Evolutionary conservation across 2,113 vertebrate species (phyloP), one percentile per base, ranked within the genome.

Genomic region (Callorhinus ursinus): DNA sequence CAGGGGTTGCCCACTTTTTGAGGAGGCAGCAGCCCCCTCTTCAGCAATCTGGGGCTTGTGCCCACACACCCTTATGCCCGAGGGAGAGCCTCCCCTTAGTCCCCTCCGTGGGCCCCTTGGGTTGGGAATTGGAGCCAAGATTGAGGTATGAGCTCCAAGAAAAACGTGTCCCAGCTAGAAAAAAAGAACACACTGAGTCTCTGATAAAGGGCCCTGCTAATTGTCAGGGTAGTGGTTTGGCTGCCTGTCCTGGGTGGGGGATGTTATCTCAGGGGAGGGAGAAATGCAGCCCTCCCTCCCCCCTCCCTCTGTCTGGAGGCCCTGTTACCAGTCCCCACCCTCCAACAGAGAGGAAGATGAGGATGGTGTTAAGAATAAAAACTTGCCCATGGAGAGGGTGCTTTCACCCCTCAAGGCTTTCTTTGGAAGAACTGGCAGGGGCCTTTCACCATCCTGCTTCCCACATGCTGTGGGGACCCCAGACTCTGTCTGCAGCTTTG

Each of bases 121-220:
- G 84, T 94, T 19, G 7, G 93, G 94, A 97, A 93, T n/a, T 49
- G n/a, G 87, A 97, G 97, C 97, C 98, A 98, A 96, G 97, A 31
- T 65, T 74, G 95, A 92, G 59, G 77, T 88, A 76, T 79, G 95
- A 88, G 96, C 77, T 98, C 97, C 95, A 98, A 98, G 96, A 98
- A 97, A 97, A 97, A 93, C 92, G 89, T 97, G 97, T 95, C 95
- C 81, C 42, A 28, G 97, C 98, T 93, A 53, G 96, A 81, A 90
- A 92, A 88, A 97, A 97, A 94, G 90, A 97, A 61, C 83, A 83
- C 88, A 36, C 26, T 18, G 76, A 79, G 90, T 84, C 61, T 90
- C 92, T 88, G 97, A 97, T 97, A 97, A 88, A 93, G 79, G 94
- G 59, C 90, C 92, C 96, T 96, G 96, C 88, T 97, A 77, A 96